Conservation (phyloP, 2,797 vertebrate species). For the Lutjanus campechanus region DNA sequence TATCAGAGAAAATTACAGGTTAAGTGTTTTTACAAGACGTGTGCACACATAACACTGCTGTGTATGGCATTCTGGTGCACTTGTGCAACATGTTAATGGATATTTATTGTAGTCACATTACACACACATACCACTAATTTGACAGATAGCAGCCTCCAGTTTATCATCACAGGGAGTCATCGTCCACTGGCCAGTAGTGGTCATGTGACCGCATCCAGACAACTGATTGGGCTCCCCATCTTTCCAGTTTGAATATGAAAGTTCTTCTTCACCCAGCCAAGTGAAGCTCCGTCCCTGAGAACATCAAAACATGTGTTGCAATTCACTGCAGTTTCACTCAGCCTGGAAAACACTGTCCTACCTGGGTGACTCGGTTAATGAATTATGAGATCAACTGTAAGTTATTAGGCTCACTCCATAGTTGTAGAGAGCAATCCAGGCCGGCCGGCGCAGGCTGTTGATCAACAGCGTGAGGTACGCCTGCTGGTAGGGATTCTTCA, state of each 20-base stretch:
- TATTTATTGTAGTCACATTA: neutral
- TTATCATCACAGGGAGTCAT: constrained; percentile 88
- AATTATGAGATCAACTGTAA: neutral
- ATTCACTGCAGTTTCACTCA: neutral
- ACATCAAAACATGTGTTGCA: neutral
- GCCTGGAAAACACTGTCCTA: neutral
- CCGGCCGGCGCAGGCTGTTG: constrained; percentile 84
- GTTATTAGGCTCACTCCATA: constrained; percentile 85
- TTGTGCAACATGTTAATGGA: neutral
- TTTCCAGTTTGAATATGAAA: constrained; percentile 91
- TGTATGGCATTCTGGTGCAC: neutral
- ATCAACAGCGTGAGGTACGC: constrained; percentile 93
- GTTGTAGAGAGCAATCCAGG: constrained; percentile 94
- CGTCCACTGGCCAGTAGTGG: constrained; percentile 89
- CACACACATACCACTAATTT: constrained; percentile 85
- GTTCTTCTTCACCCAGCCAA: constrained; percentile 90
- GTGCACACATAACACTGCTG: too few relatives aligned
- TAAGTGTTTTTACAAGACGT: neutral
- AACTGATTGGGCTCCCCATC: constrained; percentile 89
- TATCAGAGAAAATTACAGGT: too few relatives aligned
- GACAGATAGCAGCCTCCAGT: constrained; percentile 92
- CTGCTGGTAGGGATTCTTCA: constrained; percentile 91
- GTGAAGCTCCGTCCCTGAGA: constrained; percentile 88
- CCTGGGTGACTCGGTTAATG: neutral
- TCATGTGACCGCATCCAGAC: constrained; percentile 92